Percentiles rank a stretch among this genome's conserved stretches.
Evolutionary conservation across 2,113 vertebrate genomes (phyloP).

Genomic region (Mus spicilegus): DNA sequence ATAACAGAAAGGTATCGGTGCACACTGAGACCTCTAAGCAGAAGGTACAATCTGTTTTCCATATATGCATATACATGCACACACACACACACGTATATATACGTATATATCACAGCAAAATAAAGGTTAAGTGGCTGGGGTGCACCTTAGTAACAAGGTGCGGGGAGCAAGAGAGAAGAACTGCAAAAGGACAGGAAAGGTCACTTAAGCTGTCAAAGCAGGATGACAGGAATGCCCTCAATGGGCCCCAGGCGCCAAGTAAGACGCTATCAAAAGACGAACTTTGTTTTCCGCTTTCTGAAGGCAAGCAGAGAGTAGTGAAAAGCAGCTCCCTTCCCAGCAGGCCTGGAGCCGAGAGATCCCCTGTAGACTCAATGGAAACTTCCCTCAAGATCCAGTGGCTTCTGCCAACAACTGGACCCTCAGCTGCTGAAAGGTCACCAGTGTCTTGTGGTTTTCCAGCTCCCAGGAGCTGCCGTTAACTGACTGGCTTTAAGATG

Average conservation of each 20-base stretch:
- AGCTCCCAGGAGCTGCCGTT: background rate
- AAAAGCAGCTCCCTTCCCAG: background rate
- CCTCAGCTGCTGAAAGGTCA: constrained; percentile 45
- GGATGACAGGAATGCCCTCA: background rate
- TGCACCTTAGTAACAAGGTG: background rate
- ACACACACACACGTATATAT: background rate
- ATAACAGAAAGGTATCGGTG: background rate
- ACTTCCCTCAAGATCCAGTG: constrained; percentile 17
- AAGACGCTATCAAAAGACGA: background rate
- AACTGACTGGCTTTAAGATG: background rate
- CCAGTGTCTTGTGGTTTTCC: background rate
- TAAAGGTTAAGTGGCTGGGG: background rate
- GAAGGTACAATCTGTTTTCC: background rate
- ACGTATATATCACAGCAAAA: background rate
- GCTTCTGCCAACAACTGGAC: background rate
- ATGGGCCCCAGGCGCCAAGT: background rate
- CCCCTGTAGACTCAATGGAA: background rate
- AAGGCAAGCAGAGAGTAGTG: constrained; percentile 42
- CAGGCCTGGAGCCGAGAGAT: background rate
- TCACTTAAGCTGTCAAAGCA: background rate
- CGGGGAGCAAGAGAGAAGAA: background rate
- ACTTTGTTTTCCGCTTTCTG: background rate
- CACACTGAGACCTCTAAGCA: background rate
- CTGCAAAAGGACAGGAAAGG: background rate
- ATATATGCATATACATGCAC: background rate